A percentile compares a stretch with the other conserved stretches of the same genome.
phyloP scores from a whole-genome alignment of 2,888 invertebrate species.

The Griposia aprilina region DNA sequence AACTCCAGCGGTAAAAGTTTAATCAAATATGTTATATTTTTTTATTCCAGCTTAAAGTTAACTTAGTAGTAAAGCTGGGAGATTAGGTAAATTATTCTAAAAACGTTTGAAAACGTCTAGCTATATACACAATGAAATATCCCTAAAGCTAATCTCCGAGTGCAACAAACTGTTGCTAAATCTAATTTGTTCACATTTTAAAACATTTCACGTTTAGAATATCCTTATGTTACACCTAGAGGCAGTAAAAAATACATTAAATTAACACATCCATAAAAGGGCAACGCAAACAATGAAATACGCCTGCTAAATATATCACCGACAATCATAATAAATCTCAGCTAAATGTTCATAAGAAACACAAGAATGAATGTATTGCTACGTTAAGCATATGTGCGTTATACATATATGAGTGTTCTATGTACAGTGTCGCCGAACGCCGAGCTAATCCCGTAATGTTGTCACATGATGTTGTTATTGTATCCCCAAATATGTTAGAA shows the following conservation, averaged over 20 bases:
- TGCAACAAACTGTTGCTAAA: neutral
- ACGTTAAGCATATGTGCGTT: slow-evolving; percentile 6
- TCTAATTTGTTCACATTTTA: slow-evolving; percentile 3
- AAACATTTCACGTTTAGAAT: neutral
- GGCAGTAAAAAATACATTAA: slow-evolving; percentile 16
- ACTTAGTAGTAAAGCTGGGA: neutral
- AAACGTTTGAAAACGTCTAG: neutral
- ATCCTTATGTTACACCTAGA: neutral
- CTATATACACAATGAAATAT: neutral
- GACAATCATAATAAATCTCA: slow-evolving; percentile 51
- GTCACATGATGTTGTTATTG: neutral
- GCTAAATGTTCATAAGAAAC: slow-evolving; percentile 50
- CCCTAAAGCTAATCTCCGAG: neutral
- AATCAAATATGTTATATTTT: neutral
- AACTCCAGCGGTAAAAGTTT: neutral
- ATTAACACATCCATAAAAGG: slow-evolving; percentile 40
- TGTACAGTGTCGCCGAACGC: neutral
- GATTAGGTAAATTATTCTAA: slow-evolving; percentile 3
- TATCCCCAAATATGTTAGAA: slow-evolving; percentile 2
- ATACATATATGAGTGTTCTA: neutral
- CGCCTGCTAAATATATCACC: slow-evolving; percentile 26
- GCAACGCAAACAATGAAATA: slow-evolving; percentile 40
- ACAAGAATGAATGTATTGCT: slow-evolving; percentile 28
- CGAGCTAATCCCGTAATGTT: slow-evolving; percentile 2
- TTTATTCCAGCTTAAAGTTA: neutral